A percentile compares a stretch with the other conserved stretches of the same genome.
These are phyloP conservation scores for Drosophila mercatorum DNA, from an alignment of 2,888 invertebrate genomes.

Conservation along the genomic window DNA sequence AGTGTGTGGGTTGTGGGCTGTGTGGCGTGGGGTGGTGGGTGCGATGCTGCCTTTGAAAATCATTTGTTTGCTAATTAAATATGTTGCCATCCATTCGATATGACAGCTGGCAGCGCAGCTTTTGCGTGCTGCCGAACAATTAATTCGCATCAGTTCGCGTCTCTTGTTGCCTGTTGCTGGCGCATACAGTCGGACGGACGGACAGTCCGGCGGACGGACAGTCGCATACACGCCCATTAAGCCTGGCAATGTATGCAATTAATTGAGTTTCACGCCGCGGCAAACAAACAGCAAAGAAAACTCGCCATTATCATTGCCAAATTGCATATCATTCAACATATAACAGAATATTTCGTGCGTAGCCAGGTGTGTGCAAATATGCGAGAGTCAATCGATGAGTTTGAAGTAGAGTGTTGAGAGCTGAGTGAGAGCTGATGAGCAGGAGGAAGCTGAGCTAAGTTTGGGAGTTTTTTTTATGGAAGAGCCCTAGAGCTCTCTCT, in stretches of 20 bases:
- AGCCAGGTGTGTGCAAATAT: constrained; percentile 6
- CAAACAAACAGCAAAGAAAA: constrained; percentile 14
- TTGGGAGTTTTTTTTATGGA: no score
- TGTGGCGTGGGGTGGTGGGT: background rate
- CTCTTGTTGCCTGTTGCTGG: constrained; percentile 10
- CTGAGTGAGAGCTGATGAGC: no score
- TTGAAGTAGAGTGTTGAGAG: no score
- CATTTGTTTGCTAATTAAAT: constrained; percentile 72
- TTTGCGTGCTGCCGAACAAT: constrained; percentile 49
- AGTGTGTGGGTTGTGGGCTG: background rate
- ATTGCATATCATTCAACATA: constrained; percentile 25
- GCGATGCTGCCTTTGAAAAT: constrained; percentile 37
- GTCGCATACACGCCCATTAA: constrained; percentile 13
- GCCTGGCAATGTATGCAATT: constrained; percentile 14
- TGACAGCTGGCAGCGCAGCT: constrained; percentile 20
- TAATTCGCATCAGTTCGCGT: constrained; percentile 21
- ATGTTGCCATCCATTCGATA: constrained; percentile 28
- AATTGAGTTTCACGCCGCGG: constrained; percentile 19
- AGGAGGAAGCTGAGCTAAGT: background rate
- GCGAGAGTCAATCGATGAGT: background rate
- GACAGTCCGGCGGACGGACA: background rate
- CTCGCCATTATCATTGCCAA: constrained; percentile 1
- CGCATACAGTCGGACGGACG: background rate
- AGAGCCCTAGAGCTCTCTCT: no score
- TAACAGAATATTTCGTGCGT: constrained; percentile 1